Conservation (phyloP, 2,797 vertebrate species). For the Coranthus polyacanthus region DNA sequence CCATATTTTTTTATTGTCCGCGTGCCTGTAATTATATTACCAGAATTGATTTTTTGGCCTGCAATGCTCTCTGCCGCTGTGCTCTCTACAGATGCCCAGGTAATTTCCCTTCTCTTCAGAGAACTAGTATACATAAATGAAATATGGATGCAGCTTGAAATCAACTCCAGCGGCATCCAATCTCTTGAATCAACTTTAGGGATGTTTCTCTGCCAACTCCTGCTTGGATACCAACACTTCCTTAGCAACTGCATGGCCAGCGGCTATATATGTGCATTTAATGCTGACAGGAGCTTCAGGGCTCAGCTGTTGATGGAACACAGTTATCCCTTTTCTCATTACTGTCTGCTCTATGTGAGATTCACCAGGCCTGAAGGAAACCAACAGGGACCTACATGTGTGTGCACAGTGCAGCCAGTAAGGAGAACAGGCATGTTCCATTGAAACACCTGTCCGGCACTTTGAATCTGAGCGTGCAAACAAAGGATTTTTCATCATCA, state of each 20-base stretch:
- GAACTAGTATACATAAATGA: constrained; percentile 57
- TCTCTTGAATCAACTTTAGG: constrained; percentile 78
- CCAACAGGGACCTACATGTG: constrained; percentile 70
- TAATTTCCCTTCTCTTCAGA: constrained; percentile 47
- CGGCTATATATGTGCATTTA: constrained; percentile 78
- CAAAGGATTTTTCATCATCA: constrained; percentile 51
- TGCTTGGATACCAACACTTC: constrained; percentile 82
- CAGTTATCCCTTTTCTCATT: constrained; percentile 84
- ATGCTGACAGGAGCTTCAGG: constrained; percentile 76
- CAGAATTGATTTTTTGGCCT: constrained; percentile 64
- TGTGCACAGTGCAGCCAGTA: constrained; percentile 57
- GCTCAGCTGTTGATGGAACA: constrained; percentile 82
- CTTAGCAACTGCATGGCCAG: constrained; percentile 81
- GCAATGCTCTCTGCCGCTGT: constrained; percentile 26
- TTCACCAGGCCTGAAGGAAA: constrained; percentile 61
- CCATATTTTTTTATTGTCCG: constrained; percentile 15
- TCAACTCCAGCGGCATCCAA: constrained; percentile 71
- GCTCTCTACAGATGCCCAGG: constrained; percentile 51
- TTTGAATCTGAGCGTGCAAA: constrained; percentile 57
- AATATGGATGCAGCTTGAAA: constrained; percentile 64
- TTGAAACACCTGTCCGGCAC: constrained; percentile 70
- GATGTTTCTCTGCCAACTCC: constrained; percentile 76
- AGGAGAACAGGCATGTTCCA: constrained; percentile 36
- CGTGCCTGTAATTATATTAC: constrained; percentile 52
- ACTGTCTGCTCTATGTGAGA: constrained; percentile 73